phyloP scores from a whole-genome alignment of 2,113 vertebrate genomes.

The Tragelaphus imberbis region DNA sequence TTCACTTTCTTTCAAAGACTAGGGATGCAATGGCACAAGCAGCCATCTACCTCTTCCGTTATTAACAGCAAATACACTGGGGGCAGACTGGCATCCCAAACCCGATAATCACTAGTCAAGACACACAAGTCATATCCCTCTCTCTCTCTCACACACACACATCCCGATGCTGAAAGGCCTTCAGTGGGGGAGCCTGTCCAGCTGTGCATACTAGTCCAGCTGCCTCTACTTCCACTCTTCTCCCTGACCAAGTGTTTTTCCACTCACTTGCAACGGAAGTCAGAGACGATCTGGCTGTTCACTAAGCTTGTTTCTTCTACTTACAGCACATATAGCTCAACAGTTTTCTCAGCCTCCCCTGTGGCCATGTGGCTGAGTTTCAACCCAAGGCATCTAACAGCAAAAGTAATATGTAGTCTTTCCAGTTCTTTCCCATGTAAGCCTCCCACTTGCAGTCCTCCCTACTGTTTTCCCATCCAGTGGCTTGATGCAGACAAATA shows the following conservation, averaged over 20 bases:
- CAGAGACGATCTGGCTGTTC: neutral
- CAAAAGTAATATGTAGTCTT: neutral
- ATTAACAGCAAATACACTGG: neutral
- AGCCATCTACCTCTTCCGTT: neutral
- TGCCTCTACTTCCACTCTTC: neutral
- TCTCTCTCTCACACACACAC: neutral
- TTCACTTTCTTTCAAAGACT: neutral
- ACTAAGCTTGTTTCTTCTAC: neutral
- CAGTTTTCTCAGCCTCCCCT: neutral
- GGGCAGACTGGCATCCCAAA: neutral
- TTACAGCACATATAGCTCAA: neutral
- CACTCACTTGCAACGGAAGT: neutral
- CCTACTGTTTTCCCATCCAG: neutral
- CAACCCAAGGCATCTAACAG: neutral
- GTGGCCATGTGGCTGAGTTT: neutral
- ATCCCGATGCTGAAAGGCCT: neutral
- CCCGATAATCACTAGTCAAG: neutral
- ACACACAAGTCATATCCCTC: neutral
- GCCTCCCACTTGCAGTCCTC: neutral
- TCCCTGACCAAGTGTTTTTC: neutral
- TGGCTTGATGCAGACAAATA: neutral
- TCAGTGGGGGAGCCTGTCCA: neutral
- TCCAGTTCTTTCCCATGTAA: neutral
- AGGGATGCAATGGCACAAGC: neutral
- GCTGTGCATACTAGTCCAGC: neutral